These are phyloP conservation scores for Nematostella vectensis DNA, from an alignment of 92 coral and sea anemone genomes.

Conservation along the genomic window DNA sequence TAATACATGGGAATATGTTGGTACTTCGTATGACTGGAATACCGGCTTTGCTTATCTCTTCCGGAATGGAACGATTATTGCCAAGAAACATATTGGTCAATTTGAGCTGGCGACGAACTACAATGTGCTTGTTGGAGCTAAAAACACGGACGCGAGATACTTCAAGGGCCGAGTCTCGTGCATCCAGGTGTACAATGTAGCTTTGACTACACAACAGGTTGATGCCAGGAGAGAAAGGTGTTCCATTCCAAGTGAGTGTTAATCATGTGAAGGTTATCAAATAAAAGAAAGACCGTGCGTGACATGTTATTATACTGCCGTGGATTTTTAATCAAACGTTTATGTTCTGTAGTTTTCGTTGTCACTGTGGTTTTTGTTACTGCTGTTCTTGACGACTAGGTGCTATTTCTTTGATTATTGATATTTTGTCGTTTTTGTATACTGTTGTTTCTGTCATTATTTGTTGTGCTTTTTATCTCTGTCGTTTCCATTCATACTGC, in stretches of 20 bases:
- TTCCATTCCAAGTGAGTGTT: conserved; percentile 44
- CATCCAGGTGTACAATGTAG: conserved; percentile 56
- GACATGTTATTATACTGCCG: no score
- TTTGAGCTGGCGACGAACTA: conserved; percentile 59
- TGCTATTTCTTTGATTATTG: no score
- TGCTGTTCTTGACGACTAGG: no score
- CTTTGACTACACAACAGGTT: conserved; percentile 55
- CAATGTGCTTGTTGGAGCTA: conserved; percentile 61
- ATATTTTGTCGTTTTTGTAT: no score
- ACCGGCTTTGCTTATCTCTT: conserved; percentile 68
- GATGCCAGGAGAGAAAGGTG: conserved; percentile 48
- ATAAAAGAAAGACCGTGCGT: no score
- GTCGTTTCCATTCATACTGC: no score
- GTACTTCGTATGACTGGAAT: conserved; percentile 46
- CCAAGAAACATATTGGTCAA: conserved; percentile 39
- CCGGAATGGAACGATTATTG: conserved; percentile 43
- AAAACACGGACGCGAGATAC: conserved; percentile 38
- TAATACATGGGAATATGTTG: conserved; percentile 67
- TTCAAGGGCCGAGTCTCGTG: conserved; percentile 76
- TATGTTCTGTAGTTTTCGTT: no score
- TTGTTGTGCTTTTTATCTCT: no score
- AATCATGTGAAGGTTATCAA: not conserved
- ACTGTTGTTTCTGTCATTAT: no score
- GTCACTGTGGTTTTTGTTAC: no score
- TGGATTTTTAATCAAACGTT: no score